Evolutionary conservation across 2,113 vertebrate species (phyloP), one percentile per base, ranked within the genome.

Genomic region (Platanista minor): DNA sequence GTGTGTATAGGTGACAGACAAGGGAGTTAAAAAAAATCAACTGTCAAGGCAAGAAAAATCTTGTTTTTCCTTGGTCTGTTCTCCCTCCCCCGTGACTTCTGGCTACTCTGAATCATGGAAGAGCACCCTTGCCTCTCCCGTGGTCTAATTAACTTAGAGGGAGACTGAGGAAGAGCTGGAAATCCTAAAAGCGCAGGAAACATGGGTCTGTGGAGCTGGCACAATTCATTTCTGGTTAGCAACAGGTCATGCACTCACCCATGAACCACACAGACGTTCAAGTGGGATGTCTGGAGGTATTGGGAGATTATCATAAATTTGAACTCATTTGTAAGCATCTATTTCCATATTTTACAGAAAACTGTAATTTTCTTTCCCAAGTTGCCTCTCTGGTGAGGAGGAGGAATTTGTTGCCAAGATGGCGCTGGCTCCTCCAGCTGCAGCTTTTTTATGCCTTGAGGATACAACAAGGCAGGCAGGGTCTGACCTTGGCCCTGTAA

Each of bases 301-400:
- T 87, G 96, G 71, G 91, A 95, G 94, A 97, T 97, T 96, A 98
- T 87, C 97, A 97, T 98, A 97, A 97, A 97, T 98, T 95, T 97
- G 91, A 96, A 98, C 92, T 98, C 87, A 52, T 98, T 97, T 95
- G 81, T 78, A 97, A 94, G 88, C 96, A 96, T 98, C 89, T 90
- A 95, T 96, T 97, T 98, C 90, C 96, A 96, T 95, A 97, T 95
- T 95, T 97, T 94, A 93, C 33, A 86, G 90, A 95, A 97, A 86
- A 92, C 92, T 95, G 43, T 94, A 94, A 96, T 97, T 96, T 97
- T 94, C 90, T 41, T 49, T 93, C 91, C 69, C 72, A n/a, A 82
- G 31, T 88, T 87, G 69, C 29, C 75, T 59, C 36, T 57, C 36
- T 4, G 12, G 67, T 54, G 71, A 95, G 80, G 72, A 54, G 46